Evolutionary conservation across 2,888 invertebrate species (phyloP), one percentile per base, ranked within the genome.

Genomic region (Platycheirus rosarum): DNA sequence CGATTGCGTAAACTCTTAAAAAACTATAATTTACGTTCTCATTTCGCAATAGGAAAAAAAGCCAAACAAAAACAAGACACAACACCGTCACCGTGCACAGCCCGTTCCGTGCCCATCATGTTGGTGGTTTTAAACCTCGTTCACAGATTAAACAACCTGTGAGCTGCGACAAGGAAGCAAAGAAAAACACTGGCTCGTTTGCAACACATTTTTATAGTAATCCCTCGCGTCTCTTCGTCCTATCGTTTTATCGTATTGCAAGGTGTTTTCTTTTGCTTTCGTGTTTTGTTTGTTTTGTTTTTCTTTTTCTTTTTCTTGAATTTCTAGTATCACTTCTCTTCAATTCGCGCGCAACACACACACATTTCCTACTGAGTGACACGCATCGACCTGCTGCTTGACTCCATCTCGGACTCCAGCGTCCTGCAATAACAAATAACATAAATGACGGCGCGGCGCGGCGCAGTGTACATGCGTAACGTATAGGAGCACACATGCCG

Each of bases 1-100:
- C 75, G 75, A 79, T 79, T 79, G 75, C 79, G 79, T 79, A 79
- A 78, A 68, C 51, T 66, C 66, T 73, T 53, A 65, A 78, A 63
- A 75, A 75, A 69, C 69, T 75, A 68, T 68, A 71, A 77, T 77
- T 82, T 77, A 77, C 82, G 71, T 71, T 77, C 62, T 68, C 82
- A 77, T 71, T 82, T 82, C 76, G 68, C 68, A 76, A 76, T 26
- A 55, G 51, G 23, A 65, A 44, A 37, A 26, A 14, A 55, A 8
- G 18, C 35, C 29, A 20, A 9, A 46, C 20, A 44, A 44, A 48
- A 26, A 26, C 42, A 13, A 57, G 62, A 9, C 37, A 23, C 53
- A 55, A 49, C 69, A 55, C 37, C 53, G 37, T 20, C 14, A 29
- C 9, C n/a, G 16, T n/a, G n/a, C n/a, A n/a, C n/a, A n/a, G n/a